Evolutionary conservation across 2,113 vertebrate genomes (phyloP).

Genomic region (Centropus bengalensis): DNA sequence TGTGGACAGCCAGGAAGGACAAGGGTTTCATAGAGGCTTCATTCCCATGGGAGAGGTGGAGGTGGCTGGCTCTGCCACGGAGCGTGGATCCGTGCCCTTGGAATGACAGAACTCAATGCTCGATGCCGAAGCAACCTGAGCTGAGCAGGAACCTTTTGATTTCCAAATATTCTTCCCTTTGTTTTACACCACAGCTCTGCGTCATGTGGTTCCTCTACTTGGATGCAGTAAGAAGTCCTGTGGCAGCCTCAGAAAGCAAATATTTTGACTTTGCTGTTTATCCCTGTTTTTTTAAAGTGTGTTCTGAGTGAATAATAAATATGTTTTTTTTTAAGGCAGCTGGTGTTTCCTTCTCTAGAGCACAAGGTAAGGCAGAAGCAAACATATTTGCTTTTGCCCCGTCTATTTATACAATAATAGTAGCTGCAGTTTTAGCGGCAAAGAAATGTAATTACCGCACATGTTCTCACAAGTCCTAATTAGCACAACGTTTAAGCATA

Average conservation of each 20-base stretch:
- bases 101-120: fast-evolving
- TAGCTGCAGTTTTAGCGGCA: slow-evolving; percentile 7
- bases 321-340: slow-evolving; percentile 58
- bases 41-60: fast-evolving
- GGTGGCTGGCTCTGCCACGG: fast-evolving
- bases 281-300: neutral
- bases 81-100: fast-evolving
- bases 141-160: neutral
- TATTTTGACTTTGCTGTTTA: slow-evolving; percentile 54
- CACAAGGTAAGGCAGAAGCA: slow-evolving; percentile 15
- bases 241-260: slow-evolving; percentile 40
- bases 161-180: neutral
- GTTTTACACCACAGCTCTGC: neutral
- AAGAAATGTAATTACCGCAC: neutral
- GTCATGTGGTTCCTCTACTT: neutral
- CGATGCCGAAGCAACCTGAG: neutral
- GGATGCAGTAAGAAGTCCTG: neutral
- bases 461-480: neutral
- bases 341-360: slow-evolving; percentile 11
- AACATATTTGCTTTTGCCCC: slow-evolving; percentile 11
- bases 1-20: neutral
- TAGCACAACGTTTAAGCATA: neutral
- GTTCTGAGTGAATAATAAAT: slow-evolving; percentile 63
- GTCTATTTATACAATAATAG: slow-evolving; percentile 1
- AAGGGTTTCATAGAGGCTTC: neutral